Conservation (phyloP, 2,113 vertebrate species). For the Gulo gulo region DNA sequence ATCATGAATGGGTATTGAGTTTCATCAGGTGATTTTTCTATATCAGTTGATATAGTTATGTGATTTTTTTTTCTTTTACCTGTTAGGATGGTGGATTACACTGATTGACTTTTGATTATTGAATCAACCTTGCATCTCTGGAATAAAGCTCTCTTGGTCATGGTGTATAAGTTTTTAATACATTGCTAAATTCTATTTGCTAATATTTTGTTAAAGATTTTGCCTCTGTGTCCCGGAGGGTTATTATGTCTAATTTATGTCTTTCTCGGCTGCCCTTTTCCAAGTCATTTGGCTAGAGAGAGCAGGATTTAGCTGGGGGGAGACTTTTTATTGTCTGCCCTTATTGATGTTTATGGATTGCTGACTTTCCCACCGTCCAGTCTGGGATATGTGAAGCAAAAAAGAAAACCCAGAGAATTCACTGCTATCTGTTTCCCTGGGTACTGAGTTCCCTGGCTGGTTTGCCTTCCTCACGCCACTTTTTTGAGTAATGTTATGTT, state of each 20-base stretch:
- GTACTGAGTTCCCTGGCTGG: background rate
- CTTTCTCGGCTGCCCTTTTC: background rate
- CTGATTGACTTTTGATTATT: background rate
- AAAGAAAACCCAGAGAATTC: background rate
- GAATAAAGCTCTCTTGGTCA: background rate
- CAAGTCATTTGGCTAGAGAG: background rate
- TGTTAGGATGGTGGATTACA: background rate
- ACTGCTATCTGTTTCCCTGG: background rate
- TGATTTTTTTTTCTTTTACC: background rate
- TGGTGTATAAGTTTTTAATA: conserved; percentile 8
- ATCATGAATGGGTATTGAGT: background rate
- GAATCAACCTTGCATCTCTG: background rate
- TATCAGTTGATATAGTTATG: background rate
- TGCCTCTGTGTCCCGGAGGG: background rate
- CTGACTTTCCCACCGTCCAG: background rate
- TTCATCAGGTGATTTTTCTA: background rate
- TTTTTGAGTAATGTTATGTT: background rate
- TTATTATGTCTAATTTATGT: background rate
- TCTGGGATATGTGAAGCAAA: background rate
- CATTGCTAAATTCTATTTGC: background rate
- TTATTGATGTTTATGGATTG: background rate
- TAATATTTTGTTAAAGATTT: conserved; percentile 4
- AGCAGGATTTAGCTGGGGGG: background rate
- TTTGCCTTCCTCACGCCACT: background rate
- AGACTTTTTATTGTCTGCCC: background rate